These are phyloP conservation scores for Pollicipes pollicipes DNA, from an alignment of 1,140 invertebrate species.

Conservation along the genomic window DNA sequence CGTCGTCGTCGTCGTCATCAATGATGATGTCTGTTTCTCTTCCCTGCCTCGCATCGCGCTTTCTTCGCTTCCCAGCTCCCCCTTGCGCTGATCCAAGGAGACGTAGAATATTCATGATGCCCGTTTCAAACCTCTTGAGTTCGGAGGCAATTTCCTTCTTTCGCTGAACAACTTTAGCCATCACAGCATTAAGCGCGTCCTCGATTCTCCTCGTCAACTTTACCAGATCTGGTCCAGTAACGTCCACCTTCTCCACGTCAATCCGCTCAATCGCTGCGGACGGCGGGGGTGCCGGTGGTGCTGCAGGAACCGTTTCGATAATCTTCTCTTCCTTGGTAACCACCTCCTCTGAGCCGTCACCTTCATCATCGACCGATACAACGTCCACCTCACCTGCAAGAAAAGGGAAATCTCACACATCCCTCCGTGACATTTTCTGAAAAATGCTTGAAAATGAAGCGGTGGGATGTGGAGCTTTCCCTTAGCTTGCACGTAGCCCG, in stretches of 20 bases:
- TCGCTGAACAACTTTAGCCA: neutral
- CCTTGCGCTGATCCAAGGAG: neutral
- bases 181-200: neutral
- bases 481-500: neutral
- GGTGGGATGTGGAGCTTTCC: constrained; percentile 1
- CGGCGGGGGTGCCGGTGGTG: too few relatives aligned
- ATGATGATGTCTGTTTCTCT: neutral
- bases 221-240: neutral
- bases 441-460: neutral
- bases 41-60: neutral
- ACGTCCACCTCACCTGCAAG: neutral
- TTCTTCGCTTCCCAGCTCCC: neutral
- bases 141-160: neutral
- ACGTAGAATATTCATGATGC: neutral
- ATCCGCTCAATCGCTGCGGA: neutral
- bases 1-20: neutral
- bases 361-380: neutral
- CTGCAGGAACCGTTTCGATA: neutral
- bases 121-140: neutral
- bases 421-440: neutral
- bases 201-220: neutral
- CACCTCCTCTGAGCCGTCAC: neutral
- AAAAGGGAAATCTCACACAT: neutral
- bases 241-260: neutral
- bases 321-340: neutral